Percentiles rank a stretch among this genome's conserved stretches.
Evolutionary conservation across 2,113 vertebrate species (phyloP).

Genomic region (Alligator sinensis): DNA sequence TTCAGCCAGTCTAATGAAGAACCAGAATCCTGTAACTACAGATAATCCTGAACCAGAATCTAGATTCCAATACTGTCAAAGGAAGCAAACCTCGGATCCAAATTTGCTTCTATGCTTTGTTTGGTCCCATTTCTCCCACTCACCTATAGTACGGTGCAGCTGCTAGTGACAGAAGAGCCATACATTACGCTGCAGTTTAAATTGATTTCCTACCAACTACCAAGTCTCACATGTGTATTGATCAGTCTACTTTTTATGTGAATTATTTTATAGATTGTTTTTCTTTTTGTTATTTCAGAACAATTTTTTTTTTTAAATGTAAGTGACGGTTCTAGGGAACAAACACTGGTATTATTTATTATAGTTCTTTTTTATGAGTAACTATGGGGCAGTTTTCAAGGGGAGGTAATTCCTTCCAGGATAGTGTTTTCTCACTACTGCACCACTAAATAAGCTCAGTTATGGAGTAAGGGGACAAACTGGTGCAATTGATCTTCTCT

Average conservation of each 20-base stretch:
- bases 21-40: background rate
- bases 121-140: background rate
- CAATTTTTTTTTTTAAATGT: background rate
- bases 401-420: background rate
- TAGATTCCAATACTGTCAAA: background rate
- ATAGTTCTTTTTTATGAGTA: background rate
- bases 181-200: background rate
- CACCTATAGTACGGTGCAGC: background rate
- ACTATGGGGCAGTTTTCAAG: background rate
- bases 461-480: background rate
- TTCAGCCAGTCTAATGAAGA: background rate
- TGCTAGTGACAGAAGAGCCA: background rate
- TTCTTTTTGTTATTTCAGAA: background rate
- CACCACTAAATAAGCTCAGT: background rate
- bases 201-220: background rate
- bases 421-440: background rate
- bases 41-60: background rate
- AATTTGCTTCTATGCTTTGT: background rate
- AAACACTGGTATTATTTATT: background rate
- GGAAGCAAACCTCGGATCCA: background rate
- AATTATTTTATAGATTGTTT: background rate
- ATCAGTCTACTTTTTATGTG: background rate
- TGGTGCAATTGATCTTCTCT: background rate
- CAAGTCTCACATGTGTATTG: background rate
- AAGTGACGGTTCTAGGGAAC: background rate